Evolutionary conservation across 1,140 invertebrate genomes (phyloP).

Genomic region (Neodiprion virginianus): DNA sequence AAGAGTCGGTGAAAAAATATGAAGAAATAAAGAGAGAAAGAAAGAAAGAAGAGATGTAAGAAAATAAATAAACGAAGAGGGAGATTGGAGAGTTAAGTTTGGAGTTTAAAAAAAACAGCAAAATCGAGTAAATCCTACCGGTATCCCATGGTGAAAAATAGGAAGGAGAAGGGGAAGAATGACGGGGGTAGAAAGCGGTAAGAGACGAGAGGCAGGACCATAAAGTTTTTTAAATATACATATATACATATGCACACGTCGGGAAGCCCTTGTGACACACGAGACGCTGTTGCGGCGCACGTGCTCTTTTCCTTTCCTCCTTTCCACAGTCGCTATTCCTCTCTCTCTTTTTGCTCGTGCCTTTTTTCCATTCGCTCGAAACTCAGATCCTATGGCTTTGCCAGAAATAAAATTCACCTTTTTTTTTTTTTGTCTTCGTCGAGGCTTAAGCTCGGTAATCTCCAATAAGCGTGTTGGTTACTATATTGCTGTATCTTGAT

Average conservation of each 20-base stretch:
- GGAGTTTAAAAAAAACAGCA: no score
- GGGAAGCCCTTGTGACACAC: conserved; percentile 35
- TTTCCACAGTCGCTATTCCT: no score
- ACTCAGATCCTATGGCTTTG: no score
- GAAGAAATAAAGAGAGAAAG: conserved; percentile 39
- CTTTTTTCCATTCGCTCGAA: no score
- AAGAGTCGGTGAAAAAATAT: conserved; percentile 1
- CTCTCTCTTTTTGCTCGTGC: no score
- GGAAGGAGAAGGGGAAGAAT: conserved; percentile 34
- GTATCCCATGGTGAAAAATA: conserved; percentile 28
- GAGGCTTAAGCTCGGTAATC: no score
- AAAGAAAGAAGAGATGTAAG: neutral
- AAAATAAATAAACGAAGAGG: neutral
- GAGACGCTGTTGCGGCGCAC: conserved; percentile 26
- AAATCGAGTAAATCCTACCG: neutral
- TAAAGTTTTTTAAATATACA: conserved; percentile 50
- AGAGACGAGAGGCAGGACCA: conserved; percentile 35
- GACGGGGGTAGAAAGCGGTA: conserved; percentile 31
- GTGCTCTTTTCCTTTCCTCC: conserved; percentile 9
- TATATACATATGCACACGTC: neutral
- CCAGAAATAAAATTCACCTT: no score
- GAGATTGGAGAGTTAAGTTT: neutral
- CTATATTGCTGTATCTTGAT: no score
- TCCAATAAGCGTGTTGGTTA: no score
- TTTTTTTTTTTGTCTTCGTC: no score